Conservation (phyloP, 2,113 vertebrate species). For the Cacatua alba region DNA sequence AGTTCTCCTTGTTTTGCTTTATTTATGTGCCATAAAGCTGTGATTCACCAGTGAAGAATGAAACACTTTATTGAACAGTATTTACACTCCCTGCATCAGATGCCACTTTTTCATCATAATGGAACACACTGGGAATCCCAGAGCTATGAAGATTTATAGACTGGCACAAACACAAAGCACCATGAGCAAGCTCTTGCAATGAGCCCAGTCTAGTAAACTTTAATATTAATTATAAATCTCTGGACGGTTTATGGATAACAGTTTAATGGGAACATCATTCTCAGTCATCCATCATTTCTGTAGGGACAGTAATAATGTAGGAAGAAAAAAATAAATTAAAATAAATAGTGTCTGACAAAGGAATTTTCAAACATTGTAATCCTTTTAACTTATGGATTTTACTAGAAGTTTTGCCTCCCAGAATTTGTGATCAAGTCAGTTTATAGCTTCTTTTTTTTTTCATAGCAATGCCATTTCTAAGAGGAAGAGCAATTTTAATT, state of each 20-base stretch:
- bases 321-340: background rate
- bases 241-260: background rate
- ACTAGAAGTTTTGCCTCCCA: background rate
- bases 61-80: slow-evolving; percentile 15
- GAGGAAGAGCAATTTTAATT: background rate
- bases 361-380: background rate
- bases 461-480: background rate
- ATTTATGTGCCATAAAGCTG: slow-evolving; percentile 56
- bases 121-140: background rate
- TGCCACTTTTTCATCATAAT: slow-evolving; percentile 33
- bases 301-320: background rate
- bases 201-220: background rate
- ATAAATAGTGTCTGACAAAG: background rate
- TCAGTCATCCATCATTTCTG: background rate
- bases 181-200: background rate
- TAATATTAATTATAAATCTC: slow-evolving; percentile 29
- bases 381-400: background rate
- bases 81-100: slow-evolving; percentile 39
- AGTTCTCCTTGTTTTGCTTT: slow-evolving; percentile 30
- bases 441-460: background rate
- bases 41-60: slow-evolving; percentile 48
- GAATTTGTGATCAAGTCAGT: background rate
- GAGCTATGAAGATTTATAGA: slow-evolving; percentile 1
- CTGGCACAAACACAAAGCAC: background rate
- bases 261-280: background rate